A percentile compares a stretch with the other conserved stretches of the same genome.
These are phyloP conservation scores for Anolis carolinensis DNA, from an alignment of 2,113 vertebrate species.

Conservation along the genomic window DNA sequence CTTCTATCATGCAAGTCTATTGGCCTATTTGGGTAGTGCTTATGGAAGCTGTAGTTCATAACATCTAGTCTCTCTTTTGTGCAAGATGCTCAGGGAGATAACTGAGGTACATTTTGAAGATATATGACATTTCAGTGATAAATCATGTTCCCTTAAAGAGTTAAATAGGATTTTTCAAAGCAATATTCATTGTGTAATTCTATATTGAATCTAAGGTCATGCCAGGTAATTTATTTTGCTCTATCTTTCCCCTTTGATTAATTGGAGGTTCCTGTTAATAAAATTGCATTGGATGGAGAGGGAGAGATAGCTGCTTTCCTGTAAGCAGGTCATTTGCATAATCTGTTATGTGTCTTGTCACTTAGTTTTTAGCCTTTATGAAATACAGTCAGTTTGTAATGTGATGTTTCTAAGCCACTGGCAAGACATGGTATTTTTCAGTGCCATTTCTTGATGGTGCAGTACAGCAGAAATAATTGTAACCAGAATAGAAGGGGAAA, in stretches of 20 bases:
- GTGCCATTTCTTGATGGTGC: constrained; percentile 2
- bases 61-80: neutral
- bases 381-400: neutral
- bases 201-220: neutral
- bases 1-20: neutral
- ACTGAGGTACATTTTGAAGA: neutral
- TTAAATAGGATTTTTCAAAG: neutral
- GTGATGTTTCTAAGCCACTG: constrained; percentile 2
- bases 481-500: neutral
- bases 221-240: neutral
- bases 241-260: neutral
- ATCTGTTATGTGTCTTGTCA: neutral
- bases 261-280: neutral
- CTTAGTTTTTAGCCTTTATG: constrained; percentile 7
- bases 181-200: neutral
- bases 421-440: constrained; percentile 16
- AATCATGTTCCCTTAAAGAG: neutral
- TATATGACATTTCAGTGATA: neutral
- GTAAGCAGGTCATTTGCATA: neutral
- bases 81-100: neutral
- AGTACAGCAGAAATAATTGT: constrained; percentile 10
- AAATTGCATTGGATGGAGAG: neutral
- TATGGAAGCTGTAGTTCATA: neutral
- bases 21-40: neutral
- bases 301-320: neutral